A percentile compares a stretch with the other conserved stretches of the same genome.
phyloP scores from a whole-genome alignment of 2,113 vertebrate species.

The Protobothrops mucrosquamatus region DNA sequence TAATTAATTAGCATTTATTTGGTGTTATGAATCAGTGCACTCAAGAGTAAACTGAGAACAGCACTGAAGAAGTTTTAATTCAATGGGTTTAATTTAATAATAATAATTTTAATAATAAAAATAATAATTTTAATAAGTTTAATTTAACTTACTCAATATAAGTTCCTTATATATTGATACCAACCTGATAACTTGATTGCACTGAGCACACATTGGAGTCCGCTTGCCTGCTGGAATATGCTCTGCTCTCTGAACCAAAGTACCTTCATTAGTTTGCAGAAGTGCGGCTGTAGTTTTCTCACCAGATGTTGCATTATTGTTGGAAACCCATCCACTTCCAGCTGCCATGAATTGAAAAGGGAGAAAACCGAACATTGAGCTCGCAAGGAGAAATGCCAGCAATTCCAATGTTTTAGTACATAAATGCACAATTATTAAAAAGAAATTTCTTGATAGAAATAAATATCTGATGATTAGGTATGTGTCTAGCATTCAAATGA shows the following conservation, averaged over 20 bases:
- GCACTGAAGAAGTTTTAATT: background rate
- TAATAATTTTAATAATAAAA: too few species aligned
- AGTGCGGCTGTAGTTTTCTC: slow-evolving; percentile 60
- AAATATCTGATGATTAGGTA: background rate
- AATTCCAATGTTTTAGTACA: background rate
- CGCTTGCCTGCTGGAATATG: slow-evolving; percentile 91
- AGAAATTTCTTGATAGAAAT: background rate
- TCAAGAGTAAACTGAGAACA: background rate
- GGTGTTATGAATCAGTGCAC: background rate
- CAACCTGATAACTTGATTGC: slow-evolving; percentile 89
- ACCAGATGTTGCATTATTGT: slow-evolving; percentile 53
- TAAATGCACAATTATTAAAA: background rate
- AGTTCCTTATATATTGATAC: too few species aligned
- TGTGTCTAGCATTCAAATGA: background rate
- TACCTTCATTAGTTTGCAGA: slow-evolving; percentile 80
- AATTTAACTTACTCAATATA: too few species aligned
- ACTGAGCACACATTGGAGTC: slow-evolving; percentile 92
- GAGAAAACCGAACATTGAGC: slow-evolving; percentile 33
- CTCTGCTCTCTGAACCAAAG: slow-evolving; percentile 89
- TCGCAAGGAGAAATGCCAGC: background rate
- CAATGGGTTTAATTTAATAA: too few species aligned
- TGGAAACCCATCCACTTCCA: slow-evolving; percentile 75
- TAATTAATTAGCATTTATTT: background rate
- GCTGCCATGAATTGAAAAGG: slow-evolving; percentile 55
- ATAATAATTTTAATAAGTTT: too few species aligned